phyloP scores from a whole-genome alignment of 64 coral and sea anemone genomes.

The Trachythela sp. region DNA sequence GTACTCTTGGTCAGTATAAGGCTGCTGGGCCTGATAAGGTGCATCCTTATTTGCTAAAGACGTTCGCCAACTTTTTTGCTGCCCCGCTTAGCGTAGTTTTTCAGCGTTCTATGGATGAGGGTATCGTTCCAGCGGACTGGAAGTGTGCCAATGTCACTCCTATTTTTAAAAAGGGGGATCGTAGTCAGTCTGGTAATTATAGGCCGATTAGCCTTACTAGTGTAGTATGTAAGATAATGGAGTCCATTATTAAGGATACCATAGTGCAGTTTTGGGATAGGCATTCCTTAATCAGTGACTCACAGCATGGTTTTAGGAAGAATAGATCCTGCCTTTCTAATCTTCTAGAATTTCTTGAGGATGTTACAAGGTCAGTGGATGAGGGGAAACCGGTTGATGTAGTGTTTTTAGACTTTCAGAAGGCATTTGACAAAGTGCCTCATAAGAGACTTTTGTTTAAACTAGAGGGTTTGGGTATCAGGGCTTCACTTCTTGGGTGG shows the following conservation, averaged over 20 bases:
- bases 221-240: conserved; percentile 17
- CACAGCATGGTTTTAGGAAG: not conserved
- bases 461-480: not conserved
- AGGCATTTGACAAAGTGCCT: conserved; percentile 20
- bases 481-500: not conserved
- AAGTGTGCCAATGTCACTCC: too few relatives aligned
- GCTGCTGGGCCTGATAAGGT: too few relatives aligned
- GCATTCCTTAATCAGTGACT: conserved; percentile 5
- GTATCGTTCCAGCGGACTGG: too few relatives aligned
- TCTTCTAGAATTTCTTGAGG: not conserved
- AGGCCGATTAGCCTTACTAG: conserved; percentile 14
- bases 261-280: not conserved
- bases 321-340: not conserved
- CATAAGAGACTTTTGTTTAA: not conserved
- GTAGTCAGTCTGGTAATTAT: not conserved
- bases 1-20: too few relatives aligned
- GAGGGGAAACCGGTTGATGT: not conserved
- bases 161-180: conserved; percentile 8
- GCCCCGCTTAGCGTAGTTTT: too few relatives aligned
- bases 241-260: not conserved
- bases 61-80: too few relatives aligned
- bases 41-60: too few relatives aligned
- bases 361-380: not conserved
- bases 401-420: not conserved
- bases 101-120: too few relatives aligned